phyloP scores from a whole-genome alignment of 1,140 invertebrate genomes.

The Megalonaias nervosa region DNA sequence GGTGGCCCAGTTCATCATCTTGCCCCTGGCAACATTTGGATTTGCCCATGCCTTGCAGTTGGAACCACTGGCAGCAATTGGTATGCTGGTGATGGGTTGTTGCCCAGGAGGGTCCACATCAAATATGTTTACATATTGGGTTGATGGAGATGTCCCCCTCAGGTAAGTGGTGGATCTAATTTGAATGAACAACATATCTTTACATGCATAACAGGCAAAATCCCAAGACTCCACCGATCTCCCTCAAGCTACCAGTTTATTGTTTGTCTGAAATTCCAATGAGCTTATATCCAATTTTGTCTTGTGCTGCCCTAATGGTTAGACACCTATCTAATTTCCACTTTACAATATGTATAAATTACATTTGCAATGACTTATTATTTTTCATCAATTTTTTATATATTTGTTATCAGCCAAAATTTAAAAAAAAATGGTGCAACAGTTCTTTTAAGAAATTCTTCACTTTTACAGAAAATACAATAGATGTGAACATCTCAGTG shows the following conservation, averaged over 20 bases:
- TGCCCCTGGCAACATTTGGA: slow-evolving; percentile 67
- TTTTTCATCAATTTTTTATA: too few species aligned
- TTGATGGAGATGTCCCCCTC: slow-evolving; percentile 70
- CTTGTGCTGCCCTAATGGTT: background rate
- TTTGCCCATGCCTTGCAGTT: slow-evolving; percentile 54
- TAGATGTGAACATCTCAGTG: too few species aligned
- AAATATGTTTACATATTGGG: slow-evolving; percentile 71
- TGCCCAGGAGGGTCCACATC: slow-evolving; percentile 70
- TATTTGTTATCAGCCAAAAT: too few species aligned
- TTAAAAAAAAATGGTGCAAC: too few species aligned
- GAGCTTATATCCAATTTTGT: too few species aligned
- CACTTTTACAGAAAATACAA: too few species aligned
- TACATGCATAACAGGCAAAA: too few species aligned
- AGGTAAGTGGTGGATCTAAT: slow-evolving; percentile 54
- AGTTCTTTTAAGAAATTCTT: too few species aligned
- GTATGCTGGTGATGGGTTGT: slow-evolving; percentile 67
- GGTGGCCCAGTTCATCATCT: slow-evolving; percentile 70
- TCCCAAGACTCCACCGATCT: background rate
- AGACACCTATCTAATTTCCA: background rate
- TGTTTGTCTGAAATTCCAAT: background rate
- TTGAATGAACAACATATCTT: background rate
- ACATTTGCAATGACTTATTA: too few species aligned
- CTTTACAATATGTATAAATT: too few species aligned
- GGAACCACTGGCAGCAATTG: slow-evolving; percentile 53
- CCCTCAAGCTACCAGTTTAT: background rate